These are phyloP conservation scores for Unio pictorum DNA, from an alignment of 2,888 invertebrate species.

Conservation along the genomic window DNA sequence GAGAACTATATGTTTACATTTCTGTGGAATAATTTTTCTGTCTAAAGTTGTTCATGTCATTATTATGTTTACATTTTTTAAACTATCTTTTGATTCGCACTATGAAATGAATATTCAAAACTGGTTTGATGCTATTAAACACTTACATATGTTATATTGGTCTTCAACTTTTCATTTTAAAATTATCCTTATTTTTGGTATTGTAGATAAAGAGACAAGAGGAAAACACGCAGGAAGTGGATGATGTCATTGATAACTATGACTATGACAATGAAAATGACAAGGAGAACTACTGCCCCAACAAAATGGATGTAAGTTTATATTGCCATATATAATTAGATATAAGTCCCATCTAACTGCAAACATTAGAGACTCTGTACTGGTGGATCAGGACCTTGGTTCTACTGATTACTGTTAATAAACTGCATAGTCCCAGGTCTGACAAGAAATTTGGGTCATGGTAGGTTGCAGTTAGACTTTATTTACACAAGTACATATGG, in stretches of 20 bases:
- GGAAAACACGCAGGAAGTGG: slow-evolving; percentile 43
- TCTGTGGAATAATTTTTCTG: too few species aligned
- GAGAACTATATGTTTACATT: too few species aligned
- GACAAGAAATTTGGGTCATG: neutral
- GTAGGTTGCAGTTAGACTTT: neutral
- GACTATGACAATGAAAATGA: slow-evolving; percentile 77
- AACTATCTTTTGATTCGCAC: too few species aligned
- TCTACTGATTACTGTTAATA: neutral
- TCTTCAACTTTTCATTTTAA: too few species aligned
- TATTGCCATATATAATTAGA: neutral
- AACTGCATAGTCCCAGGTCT: neutral
- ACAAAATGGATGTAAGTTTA: slow-evolving; percentile 56
- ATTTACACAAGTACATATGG: too few species aligned
- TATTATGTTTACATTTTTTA: too few species aligned
- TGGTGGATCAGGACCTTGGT: too few species aligned
- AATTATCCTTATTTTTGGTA: slow-evolving; percentile 1
- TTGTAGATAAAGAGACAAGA: slow-evolving; percentile 61
- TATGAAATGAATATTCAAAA: too few species aligned
- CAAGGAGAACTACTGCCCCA: slow-evolving; percentile 74
- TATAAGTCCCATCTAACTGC: neutral
- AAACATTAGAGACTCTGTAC: too few species aligned
- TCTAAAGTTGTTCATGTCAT: too few species aligned
- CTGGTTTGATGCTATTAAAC: too few species aligned
- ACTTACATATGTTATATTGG: too few species aligned
- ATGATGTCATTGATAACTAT: slow-evolving; percentile 72